Conservation (phyloP, 2,113 vertebrate genomes). For the Nyctibius bracteatus region DNA sequence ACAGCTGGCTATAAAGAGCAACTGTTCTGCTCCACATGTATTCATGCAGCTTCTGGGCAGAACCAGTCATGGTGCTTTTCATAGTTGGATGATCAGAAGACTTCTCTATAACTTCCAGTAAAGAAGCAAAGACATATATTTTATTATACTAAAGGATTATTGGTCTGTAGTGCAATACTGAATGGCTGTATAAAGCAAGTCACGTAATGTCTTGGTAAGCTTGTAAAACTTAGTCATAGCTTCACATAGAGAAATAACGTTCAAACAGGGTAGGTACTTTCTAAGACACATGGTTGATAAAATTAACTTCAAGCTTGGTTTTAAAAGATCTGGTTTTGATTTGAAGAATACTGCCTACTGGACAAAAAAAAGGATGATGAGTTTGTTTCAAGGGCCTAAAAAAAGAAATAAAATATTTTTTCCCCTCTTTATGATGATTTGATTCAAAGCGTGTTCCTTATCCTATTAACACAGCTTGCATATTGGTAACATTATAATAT, state of each 20-base stretch:
- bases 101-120: constrained; percentile 41
- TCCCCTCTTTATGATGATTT: background rate
- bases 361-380: background rate
- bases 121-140: background rate
- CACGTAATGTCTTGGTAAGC: background rate
- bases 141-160: constrained; percentile 21
- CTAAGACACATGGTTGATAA: background rate
- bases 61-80: constrained; percentile 57
- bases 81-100: constrained; percentile 56
- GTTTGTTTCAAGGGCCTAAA: background rate
- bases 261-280: background rate
- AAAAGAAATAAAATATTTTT: background rate
- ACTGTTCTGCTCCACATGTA: constrained; percentile 62
- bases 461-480: background rate
- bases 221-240: background rate
- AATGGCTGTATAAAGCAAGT: background rate
- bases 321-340: background rate
- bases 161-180: background rate
- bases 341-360: background rate
- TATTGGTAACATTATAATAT: background rate
- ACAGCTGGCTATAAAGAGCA: constrained; percentile 57
- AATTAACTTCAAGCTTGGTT: background rate
- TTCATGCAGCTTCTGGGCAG: constrained; percentile 56
- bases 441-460: background rate
- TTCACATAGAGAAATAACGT: background rate